Conservation (phyloP, 2,888 invertebrate species). For the Cryptocephalus moraei region DNA sequence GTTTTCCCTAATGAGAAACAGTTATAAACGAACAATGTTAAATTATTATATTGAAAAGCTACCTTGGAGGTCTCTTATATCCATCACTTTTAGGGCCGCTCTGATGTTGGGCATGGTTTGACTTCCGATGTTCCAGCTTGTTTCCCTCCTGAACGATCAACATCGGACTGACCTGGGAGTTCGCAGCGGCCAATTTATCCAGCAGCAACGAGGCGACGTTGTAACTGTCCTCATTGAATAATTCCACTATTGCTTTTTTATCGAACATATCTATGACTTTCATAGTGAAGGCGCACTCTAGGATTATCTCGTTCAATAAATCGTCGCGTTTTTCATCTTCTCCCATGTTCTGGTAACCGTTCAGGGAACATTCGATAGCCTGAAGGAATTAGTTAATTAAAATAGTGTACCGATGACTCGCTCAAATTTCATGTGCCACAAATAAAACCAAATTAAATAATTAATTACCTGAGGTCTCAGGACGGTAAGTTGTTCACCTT, state of each 20-base stretch:
- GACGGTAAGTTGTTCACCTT: constrained; percentile 48
- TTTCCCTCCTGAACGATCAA: constrained; percentile 30
- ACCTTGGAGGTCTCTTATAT: constrained; percentile 15
- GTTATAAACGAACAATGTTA: background rate
- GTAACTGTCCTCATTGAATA: constrained; percentile 44
- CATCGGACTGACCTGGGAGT: constrained; percentile 30
- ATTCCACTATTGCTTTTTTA: constrained; percentile 49
- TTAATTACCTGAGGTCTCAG: constrained; percentile 47
- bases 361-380: constrained; percentile 68
- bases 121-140: constrained; percentile 27
- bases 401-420: too few relatives aligned
- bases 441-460: too few relatives aligned
- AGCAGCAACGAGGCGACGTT: constrained; percentile 34
- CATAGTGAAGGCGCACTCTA: constrained; percentile 48
- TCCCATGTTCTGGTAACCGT: constrained; percentile 48
- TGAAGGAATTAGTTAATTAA: constrained; percentile 24
- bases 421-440: too few relatives aligned
- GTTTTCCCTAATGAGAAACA: constrained; percentile 8
- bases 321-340: constrained; percentile 47
- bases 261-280: constrained; percentile 45
- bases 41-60: background rate
- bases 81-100: background rate
- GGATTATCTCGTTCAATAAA: constrained; percentile 57
- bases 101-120: constrained; percentile 1
- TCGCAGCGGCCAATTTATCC: constrained; percentile 31